Evolutionary conservation across 1,140 invertebrate species (phyloP).

Genomic region (Hirudo medicinalis): DNA sequence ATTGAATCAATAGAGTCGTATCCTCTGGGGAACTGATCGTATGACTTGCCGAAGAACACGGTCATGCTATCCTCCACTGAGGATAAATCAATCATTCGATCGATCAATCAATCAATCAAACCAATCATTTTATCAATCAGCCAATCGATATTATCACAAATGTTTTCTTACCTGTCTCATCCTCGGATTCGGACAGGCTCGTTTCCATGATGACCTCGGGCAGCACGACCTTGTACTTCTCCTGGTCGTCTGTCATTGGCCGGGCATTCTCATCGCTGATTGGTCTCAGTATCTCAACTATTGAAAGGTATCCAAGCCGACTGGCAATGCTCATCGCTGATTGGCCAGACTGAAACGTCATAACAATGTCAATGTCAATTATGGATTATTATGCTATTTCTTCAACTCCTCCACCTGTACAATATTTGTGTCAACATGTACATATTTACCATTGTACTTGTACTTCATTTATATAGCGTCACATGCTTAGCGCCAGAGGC

Average conservation of each 20-base stretch:
- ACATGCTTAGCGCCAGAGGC: too few relatives aligned
- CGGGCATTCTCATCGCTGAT: conserved; percentile 62
- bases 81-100: neutral
- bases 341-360: conserved; percentile 66
- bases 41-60: conserved; percentile 5
- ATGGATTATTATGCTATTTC: too few relatives aligned
- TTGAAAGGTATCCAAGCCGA: conserved; percentile 91
- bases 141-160: neutral
- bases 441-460: too few relatives aligned
- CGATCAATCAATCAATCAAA: neutral
- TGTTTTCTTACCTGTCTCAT: conserved; percentile 74
- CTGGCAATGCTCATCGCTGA: conserved; percentile 92
- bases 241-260: conserved; percentile 59
- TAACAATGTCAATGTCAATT: too few relatives aligned
- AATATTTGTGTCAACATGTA: too few relatives aligned
- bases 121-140: neutral
- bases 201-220: conserved; percentile 97
- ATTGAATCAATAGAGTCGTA: conserved; percentile 3
- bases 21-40: conserved; percentile 2
- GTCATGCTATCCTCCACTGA: conserved; percentile 11
- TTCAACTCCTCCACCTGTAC: too few relatives aligned
- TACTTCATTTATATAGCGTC: too few relatives aligned
- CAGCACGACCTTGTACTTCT: conserved; percentile 92
- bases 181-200: conserved; percentile 96
- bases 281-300: conserved; percentile 89